Evolutionary conservation across 2,888 invertebrate genomes (phyloP), one percentile per base, ranked within the genome.

Genomic region (Amiota mariae): DNA sequence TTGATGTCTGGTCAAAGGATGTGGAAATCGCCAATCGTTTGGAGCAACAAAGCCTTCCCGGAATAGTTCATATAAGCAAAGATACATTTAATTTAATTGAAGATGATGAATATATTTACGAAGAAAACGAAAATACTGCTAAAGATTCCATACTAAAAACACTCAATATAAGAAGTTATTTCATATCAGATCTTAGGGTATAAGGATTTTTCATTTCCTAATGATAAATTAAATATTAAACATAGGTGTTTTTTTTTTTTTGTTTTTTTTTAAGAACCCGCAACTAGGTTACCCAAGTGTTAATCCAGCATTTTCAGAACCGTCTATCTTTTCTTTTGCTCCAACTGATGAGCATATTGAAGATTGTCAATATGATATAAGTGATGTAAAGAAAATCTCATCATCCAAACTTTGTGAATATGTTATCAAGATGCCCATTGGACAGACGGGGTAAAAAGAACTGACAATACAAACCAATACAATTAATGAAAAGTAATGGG

Each of bases 21-120:
- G 97, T 96, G 12, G 95, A 95, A 36, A 95, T 97, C 82, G 98
- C 98, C 0, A 97, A 96, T 90, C 95, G 95, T 88, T 96, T 98
- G 95, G 98, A 98, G 88, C 94, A 96, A 63, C 94, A 95, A 1
- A 98, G 98, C 12, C 91, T 93, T 82, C 94, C 97, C 0, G 98
- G 97, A 94, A 94, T 94, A 88, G 95, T 97, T 0, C 97, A 97
- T 88, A 92, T 97, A n/a, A 96, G 96, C 0, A 92, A 94, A 82
- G 93, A 94, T 88, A 97, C 95, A 0, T 90, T 95, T 76, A 92
- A 95, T 72, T 91, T 94, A 72, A 90, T 97, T 57, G 92, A 93
- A 4, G 36, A 36, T 70, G 91, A 91, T 63, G 92, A 92, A 36
- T 92, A 92, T 81, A 91, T 92, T 78, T 96, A 95, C 85, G 92